Evolutionary conservation across 2,797 vertebrate species (phyloP), one percentile per base, ranked within the genome.

Genomic region (Sebastiscus albofasciatus): DNA sequence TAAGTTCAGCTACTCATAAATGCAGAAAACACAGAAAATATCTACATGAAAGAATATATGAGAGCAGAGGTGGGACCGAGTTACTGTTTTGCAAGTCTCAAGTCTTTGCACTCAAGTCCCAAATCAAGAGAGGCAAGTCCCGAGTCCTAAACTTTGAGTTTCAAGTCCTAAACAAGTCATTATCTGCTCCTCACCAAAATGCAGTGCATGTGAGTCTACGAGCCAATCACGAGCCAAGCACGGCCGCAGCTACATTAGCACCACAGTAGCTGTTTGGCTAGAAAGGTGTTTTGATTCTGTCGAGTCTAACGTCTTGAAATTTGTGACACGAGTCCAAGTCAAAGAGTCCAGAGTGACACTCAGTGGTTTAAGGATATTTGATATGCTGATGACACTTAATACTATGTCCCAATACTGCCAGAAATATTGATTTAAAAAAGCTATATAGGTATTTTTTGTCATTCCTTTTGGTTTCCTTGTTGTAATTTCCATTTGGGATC

Each of bases 131-230:
- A 58, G 12, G 13, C 24, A 58, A 27, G 24, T 27, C 26, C 3
- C 0, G 12, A 59, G 13, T 16, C 26, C 16, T 0, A 58, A 58
- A 42, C 39, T 16, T 42, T 42, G 0, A 42, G 0, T 42, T 42
- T 16, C 39, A 2, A 16, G 56, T 59, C 13, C 26, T 3, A 18
- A 29, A 29, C 7, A 18, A 29, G 27, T 18, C 16, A 42, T 42
- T 3, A 42, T 42, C 1, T 1, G 36, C 0, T 42, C 39, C 0
- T 42, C 13, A 42, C 0, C 39, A 42, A 42, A 42, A 39, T 39
- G 39, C 0, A 39, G 1, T 39, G 2, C 39, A 42, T 42, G 39
- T 42, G 39, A 42, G 39, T 14, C 13, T 39, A 6, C 36, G 36
- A 39, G 36, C 36, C 36, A 39, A 39, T 39, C 36, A 39, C 0